phyloP scores from a whole-genome alignment of 2,797 vertebrate species.

The Hoplostethus atlanticus region DNA sequence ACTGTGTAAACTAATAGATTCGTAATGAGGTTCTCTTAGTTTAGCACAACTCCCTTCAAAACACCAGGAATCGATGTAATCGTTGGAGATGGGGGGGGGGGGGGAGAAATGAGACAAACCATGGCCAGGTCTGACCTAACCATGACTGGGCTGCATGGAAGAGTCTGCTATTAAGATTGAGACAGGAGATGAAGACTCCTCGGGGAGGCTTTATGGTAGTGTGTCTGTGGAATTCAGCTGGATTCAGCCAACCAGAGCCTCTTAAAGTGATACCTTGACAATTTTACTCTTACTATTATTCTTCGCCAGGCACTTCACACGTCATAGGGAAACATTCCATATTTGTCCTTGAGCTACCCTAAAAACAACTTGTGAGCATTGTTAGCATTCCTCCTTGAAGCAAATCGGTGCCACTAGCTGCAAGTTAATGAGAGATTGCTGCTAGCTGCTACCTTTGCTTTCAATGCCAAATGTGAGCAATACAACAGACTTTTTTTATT shows the following conservation, averaged over 20 bases:
- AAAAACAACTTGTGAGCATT: slow-evolving; percentile 17
- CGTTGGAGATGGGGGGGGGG: neutral
- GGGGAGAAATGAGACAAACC: slow-evolving; percentile 46
- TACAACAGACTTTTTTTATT: too few species aligned
- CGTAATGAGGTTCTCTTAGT: slow-evolving; percentile 30
- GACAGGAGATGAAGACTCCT: slow-evolving; percentile 65
- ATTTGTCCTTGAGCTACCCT: slow-evolving; percentile 52
- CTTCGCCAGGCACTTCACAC: slow-evolving; percentile 38
- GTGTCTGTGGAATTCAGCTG: slow-evolving; percentile 67
- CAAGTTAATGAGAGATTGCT: neutral
- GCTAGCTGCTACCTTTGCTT: neutral
- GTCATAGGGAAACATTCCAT: slow-evolving; percentile 37
- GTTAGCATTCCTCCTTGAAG: neutral
- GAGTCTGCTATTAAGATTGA: slow-evolving; percentile 79
- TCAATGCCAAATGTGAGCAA: too few species aligned
- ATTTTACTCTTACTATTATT: slow-evolving; percentile 42
- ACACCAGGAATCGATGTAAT: slow-evolving; percentile 9
- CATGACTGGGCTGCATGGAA: slow-evolving; percentile 53
- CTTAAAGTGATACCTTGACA: slow-evolving; percentile 53
- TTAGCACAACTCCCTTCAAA: slow-evolving; percentile 20
- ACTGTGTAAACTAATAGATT: slow-evolving; percentile 82
- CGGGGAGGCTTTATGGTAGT: slow-evolving; percentile 69
- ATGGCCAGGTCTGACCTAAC: slow-evolving; percentile 69
- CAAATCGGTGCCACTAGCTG: slow-evolving; percentile 4
- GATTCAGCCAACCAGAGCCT: slow-evolving; percentile 56